Conservation (phyloP, 2,888 invertebrate genomes). For the Nomada goodeniana region DNA sequence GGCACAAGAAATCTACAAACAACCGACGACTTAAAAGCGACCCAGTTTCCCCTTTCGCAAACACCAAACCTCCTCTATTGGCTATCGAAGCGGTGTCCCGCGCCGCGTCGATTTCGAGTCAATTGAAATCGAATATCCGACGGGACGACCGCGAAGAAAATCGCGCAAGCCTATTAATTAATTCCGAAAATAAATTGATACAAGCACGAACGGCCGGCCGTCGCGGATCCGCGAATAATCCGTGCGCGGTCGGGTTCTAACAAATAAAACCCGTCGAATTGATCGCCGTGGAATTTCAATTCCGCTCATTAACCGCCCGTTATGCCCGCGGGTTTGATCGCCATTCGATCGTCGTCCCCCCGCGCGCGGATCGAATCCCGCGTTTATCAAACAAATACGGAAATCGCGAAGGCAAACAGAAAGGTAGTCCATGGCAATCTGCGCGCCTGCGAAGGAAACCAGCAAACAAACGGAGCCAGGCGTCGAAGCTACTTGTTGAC, state of each 20-base stretch:
- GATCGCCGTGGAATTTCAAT: conserved; percentile 56
- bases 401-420: neutral
- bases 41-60: neutral
- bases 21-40: neutral
- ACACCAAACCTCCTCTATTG: neutral
- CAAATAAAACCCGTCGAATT: conserved; percentile 55
- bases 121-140: conserved; percentile 39
- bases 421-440: neutral
- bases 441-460: neutral
- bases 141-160: conserved; percentile 35
- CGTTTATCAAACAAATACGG: neutral
- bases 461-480: neutral
- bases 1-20: neutral
- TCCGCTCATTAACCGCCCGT: conserved; percentile 46
- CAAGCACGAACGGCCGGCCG: conserved; percentile 43
- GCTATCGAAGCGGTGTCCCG: neutral
- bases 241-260: conserved; percentile 20
- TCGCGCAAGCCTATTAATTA: conserved; percentile 47
- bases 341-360: neutral
- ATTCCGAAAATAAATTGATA: conserved; percentile 53
- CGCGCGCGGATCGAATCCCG: too few relatives aligned
- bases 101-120: conserved; percentile 11
- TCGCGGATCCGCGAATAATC: conserved; percentile 52
- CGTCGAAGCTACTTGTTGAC: neutral
- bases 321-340: conserved; percentile 31